Evolutionary conservation across 2,888 invertebrate species (phyloP).

Genomic region (Watsonalla binaria): DNA sequence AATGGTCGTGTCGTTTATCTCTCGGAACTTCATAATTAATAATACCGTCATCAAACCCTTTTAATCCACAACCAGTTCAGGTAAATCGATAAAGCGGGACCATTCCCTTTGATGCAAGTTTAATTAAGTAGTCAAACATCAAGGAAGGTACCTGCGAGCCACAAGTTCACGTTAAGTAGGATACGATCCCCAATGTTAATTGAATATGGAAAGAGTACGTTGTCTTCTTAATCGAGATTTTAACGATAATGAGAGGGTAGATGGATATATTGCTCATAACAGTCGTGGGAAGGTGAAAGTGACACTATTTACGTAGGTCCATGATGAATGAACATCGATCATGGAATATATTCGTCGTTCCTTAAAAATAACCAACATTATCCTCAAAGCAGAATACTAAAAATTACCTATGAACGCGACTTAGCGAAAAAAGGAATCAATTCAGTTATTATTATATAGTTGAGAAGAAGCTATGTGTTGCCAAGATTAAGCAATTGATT

Average conservation of each 20-base stretch:
- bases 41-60: neutral
- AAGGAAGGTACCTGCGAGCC: constrained; percentile 1
- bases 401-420: too few relatives aligned
- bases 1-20: too few relatives aligned
- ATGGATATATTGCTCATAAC: neutral
- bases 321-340: too few relatives aligned
- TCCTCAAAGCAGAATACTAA: too few relatives aligned
- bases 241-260: neutral
- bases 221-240: neutral
- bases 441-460: too few relatives aligned
- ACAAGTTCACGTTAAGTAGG: neutral
- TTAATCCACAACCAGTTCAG: neutral
- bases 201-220: neutral
- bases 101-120: neutral
- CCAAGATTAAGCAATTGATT: too few relatives aligned
- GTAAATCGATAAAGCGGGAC: neutral
- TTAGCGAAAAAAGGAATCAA: too few relatives aligned
- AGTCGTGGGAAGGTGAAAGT: neutral
- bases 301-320: too few relatives aligned
- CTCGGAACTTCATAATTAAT: neutral
- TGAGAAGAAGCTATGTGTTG: too few relatives aligned
- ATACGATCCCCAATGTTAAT: neutral
- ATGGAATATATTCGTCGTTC: too few relatives aligned
- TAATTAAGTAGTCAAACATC: constrained; percentile 3
- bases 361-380: too few relatives aligned